phyloP scores from a whole-genome alignment of 2,113 vertebrate species.

The Nematolebias whitei region DNA sequence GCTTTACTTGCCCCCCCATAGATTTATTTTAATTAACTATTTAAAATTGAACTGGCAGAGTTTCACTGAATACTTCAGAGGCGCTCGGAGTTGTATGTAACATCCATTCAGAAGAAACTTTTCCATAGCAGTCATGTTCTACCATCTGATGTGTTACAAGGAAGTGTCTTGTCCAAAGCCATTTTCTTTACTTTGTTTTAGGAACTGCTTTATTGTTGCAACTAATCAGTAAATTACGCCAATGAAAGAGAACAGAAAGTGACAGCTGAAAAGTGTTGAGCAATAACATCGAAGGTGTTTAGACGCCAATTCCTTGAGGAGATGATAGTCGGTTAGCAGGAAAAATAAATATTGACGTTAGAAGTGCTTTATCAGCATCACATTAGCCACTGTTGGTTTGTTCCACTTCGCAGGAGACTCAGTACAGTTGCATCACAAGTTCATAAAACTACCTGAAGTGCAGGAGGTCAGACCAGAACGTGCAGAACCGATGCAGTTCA shows the following conservation, averaged over 20 bases:
- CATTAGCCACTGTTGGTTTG: conserved; percentile 24
- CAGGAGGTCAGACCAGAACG: conserved; percentile 10
- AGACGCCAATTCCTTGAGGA: neutral
- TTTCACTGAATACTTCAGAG: neutral
- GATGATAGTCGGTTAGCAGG: neutral
- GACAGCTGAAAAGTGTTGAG: conserved; percentile 25
- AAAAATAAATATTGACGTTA: conserved; percentile 1
- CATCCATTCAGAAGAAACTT: neutral
- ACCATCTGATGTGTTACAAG: neutral
- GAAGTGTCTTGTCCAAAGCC: conserved; percentile 7
- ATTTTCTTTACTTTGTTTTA: too few species aligned
- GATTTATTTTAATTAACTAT: conserved; percentile 4
- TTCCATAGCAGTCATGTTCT: conserved; percentile 7
- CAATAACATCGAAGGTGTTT: conserved; percentile 37
- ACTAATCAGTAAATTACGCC: conserved; percentile 40
- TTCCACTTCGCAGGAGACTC: conserved; percentile 6
- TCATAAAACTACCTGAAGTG: conserved; percentile 11
- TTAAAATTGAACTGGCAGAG: neutral
- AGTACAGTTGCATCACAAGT: conserved; percentile 5
- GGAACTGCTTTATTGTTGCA: conserved; percentile 31
- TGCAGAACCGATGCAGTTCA: neutral
- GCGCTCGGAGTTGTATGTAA: neutral
- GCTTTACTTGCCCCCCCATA: neutral
- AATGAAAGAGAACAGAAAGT: conserved; percentile 26
- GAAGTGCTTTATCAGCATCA: conserved; percentile 11